Base-by-base conservation (phyloP, 2,113 vertebrate genomes). In the Tragulus kanchil region DNA sequence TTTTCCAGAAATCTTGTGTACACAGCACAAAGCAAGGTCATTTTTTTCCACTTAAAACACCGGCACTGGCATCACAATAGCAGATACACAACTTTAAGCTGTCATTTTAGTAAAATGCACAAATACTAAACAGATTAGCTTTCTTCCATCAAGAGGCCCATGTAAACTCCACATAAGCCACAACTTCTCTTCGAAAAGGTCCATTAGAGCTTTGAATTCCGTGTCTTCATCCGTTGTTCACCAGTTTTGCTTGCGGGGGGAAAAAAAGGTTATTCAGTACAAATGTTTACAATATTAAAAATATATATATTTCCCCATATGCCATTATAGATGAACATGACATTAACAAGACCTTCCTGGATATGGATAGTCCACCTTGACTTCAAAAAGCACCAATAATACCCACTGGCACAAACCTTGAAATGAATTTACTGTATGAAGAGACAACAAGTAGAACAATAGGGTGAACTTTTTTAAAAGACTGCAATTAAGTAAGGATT, bases 1-100 rank as follows among this genome's bases (percentile, higher is more conserved):
- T 99, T 99, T 99, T 99, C 99, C 99, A 99, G 99, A 99, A 99
- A 99, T 99, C 99, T 99, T 99, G 99, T 99, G 99, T 99, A 99
- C 99, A 99, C 99, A 99, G 99, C 99, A 99, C 99, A 99, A 99
- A 99, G 99, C 98, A 99, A 99, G 98, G 99, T 99, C 99, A 99
- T 98, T 98, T 99, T 98, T 99, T 99, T 99, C 99, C 99, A 99
- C 98, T 99, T 99, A 99, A 99, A 99, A 99, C 99, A 99, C 98
- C 99, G 99, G 99, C 99, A 99, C 98, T 98, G 99, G 99, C 99
- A 99, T 99, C 99, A 99, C 99, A 99, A 99, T 99, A 99, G 99
- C 99, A 99, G 99, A 99, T 99, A 99, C 99, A 99, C 99, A 99
- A 99, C 98, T 99, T 99, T 98, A 99, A 99, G 99, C 99, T 99